These are phyloP conservation scores for Coelinius sp. DNA, from an alignment of 2,888 invertebrate genomes.

Conservation along the genomic window DNA sequence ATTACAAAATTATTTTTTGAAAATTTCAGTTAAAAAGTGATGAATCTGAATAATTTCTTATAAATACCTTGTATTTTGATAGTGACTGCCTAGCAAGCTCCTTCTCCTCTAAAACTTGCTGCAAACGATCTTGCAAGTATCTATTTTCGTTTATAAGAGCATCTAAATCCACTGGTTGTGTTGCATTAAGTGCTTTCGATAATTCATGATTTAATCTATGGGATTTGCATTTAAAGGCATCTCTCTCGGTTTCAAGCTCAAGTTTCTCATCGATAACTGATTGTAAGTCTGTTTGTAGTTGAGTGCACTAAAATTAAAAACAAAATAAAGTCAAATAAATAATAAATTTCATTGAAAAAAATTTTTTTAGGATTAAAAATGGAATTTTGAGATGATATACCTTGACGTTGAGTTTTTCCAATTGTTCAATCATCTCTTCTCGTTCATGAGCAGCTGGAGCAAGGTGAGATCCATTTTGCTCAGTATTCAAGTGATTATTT, in stretches of 20 bases:
- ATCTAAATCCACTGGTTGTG: slow-evolving; percentile 82
- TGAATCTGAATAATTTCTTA: too few species aligned
- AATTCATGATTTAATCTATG: slow-evolving; percentile 87
- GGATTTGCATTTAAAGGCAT: slow-evolving; percentile 87
- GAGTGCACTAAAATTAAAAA: slow-evolving; percentile 75
- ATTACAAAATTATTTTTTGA: too few species aligned
- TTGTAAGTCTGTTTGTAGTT: slow-evolving; percentile 83
- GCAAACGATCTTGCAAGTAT: slow-evolving; percentile 84
- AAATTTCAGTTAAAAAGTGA: too few species aligned
- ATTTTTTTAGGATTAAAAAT: neutral
- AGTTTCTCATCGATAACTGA: slow-evolving; percentile 88
- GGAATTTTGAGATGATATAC: slow-evolving; percentile 64
- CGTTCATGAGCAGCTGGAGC: slow-evolving; percentile 75
- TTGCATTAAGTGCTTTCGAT: slow-evolving; percentile 76
- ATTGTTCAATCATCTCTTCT: slow-evolving; percentile 79
- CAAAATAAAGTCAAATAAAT: neutral
- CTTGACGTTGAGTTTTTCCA: slow-evolving; percentile 78
- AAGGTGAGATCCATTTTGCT: slow-evolving; percentile 50
- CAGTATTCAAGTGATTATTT: slow-evolving; percentile 59
- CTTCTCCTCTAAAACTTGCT: slow-evolving; percentile 85
- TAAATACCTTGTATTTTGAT: slow-evolving; percentile 81
- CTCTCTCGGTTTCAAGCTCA: slow-evolving; percentile 84
- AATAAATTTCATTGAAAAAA: neutral
- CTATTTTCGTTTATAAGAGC: slow-evolving; percentile 86
- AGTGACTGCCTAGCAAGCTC: slow-evolving; percentile 81